Conservation (phyloP, 2,113 vertebrate genomes). For the Agelaius tricolor region DNA sequence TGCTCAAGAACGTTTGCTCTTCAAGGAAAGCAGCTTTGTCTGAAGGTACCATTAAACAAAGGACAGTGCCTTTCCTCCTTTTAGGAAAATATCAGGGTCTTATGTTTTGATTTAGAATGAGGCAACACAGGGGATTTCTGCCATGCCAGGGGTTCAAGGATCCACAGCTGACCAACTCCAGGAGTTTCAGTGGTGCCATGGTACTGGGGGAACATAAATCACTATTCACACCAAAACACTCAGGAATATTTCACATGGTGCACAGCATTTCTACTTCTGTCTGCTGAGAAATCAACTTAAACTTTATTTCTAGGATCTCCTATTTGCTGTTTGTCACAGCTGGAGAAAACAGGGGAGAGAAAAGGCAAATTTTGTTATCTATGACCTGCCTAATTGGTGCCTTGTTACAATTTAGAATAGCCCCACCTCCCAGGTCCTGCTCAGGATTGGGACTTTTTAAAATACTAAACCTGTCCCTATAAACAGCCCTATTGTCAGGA, state of each 20-base stretch:
- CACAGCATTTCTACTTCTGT: neutral
- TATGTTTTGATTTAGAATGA: neutral
- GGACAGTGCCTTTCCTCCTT: neutral
- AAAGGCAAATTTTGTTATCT: neutral
- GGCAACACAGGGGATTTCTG: neutral
- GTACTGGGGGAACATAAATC: neutral
- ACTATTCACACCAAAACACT: constrained; percentile 11
- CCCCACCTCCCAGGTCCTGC: neutral
- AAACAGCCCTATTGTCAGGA: neutral
- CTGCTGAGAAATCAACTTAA: neutral
- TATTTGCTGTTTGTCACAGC: neutral
- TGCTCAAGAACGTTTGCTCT: neutral
- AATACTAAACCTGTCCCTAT: neutral
- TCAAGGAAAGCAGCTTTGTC: neutral
- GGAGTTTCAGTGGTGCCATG: neutral
- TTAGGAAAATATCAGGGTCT: neutral
- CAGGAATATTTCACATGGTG: constrained; percentile 9
- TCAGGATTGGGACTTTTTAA: neutral
- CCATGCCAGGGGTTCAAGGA: neutral
- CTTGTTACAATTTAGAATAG: accelerated
- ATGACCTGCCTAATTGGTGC: neutral
- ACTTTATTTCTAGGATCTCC: neutral
- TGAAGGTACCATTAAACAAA: neutral
- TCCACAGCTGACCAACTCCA: constrained; percentile 19
- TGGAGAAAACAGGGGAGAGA: neutral